These are phyloP conservation scores for Egretta garzetta DNA, from an alignment of 2,113 vertebrate genomes.

Conservation along the genomic window DNA sequence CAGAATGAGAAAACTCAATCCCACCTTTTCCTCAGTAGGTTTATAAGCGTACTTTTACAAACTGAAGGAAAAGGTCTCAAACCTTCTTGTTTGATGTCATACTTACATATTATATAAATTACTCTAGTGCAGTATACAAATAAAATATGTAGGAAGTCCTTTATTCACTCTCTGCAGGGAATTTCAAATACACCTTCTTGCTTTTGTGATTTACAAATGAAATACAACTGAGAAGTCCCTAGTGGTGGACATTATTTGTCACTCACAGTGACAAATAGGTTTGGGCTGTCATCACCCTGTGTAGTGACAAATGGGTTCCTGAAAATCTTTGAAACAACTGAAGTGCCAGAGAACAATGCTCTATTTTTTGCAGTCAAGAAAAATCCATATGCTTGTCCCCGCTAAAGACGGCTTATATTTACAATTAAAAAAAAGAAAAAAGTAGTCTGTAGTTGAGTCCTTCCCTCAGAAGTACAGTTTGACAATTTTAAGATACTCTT, in stretches of 20 bases:
- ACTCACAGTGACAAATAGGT: slow-evolving; percentile 26
- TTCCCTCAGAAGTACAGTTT: not conserved
- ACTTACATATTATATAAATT: not conserved
- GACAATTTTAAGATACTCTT: not conserved
- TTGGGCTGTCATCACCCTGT: slow-evolving; percentile 28
- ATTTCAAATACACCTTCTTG: not conserved
- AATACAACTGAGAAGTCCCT: slow-evolving; percentile 4
- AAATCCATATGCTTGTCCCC: not conserved
- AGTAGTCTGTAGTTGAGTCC: not conserved
- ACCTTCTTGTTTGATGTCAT: not conserved
- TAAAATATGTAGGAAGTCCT: not conserved
- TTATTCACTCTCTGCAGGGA: not conserved
- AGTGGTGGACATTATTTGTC: slow-evolving; percentile 43
- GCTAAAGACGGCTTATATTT: not conserved
- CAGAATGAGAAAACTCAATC: not conserved
- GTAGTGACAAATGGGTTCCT: slow-evolving; percentile 31
- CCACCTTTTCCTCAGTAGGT: not conserved
- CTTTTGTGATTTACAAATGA: slow-evolving; percentile 51
- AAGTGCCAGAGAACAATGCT: not conserved
- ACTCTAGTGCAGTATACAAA: not conserved
- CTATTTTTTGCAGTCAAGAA: slow-evolving; percentile 1
- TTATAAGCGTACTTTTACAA: not conserved
- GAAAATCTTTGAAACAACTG: slow-evolving; percentile 12
- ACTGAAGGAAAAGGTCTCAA: not conserved
- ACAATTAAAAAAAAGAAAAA: not conserved